Evolutionary conservation across 2,888 invertebrate genomes (phyloP), one percentile per base, ranked within the genome.

Genomic region (Napeogenes inachia): DNA sequence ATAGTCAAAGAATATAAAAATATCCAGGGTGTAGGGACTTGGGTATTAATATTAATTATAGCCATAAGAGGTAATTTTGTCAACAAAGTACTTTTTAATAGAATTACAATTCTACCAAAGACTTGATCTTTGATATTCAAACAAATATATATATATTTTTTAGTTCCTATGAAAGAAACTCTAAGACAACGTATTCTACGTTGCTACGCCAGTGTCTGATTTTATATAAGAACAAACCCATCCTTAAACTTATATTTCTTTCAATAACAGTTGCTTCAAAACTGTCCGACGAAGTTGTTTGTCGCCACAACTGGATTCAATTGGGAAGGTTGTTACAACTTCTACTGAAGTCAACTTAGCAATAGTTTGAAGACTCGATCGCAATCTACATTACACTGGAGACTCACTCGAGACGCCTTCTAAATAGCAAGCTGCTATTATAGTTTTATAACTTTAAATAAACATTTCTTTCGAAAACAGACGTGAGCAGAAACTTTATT

Each of bases 291-390:
- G 42, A 12, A 50, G 59, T 46, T 60, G 63, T 64, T 64, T 60
- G 63, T 61, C 57, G 60, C 50, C 56, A 12, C 54, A 45, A 46
- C 47, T 60, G 57, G 54, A 60, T 63, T 63, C 60, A 63, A 63
- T 63, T 62, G 62, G 60, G 60, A 33, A 42, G 58, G 58, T 60
- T 58, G 60, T 63, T 58, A 56, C 57, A 56, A 63, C 35, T 63
- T 50, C 55, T 10, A 33, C 54, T 50, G 50, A 30, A 50, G 57
- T 56, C 55, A 55, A 63, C 55, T 60, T 57, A 13, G 42, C 56
- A 53, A 57, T 53, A 54, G 59, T 59, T 63, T 50, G 50, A 50
- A 50, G 50, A 50, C 30, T 50, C 30, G 12, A 50, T 50, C 50
- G 50, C 30, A 21, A 50, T 50, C 50, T 30, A 50, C 30, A 50